Percentiles rank a stretch among this genome's conserved stretches.
These are phyloP conservation scores for Venustaconcha ellipsiformis DNA, from an alignment of 1,140 invertebrate species.

Conservation along the genomic window DNA sequence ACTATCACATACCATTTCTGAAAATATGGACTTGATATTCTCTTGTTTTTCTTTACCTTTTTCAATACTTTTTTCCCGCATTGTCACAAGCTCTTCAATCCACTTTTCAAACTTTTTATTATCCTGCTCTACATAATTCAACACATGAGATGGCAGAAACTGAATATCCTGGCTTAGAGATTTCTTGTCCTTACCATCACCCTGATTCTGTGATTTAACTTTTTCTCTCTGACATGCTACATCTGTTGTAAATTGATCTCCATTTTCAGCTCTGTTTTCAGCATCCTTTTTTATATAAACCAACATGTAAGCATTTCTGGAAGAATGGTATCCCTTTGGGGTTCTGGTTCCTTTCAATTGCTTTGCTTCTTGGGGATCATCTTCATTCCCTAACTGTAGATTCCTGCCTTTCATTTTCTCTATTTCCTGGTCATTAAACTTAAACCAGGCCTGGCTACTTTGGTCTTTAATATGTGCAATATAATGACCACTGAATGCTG, in stretches of 20 bases:
- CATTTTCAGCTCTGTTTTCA: constrained; percentile 3
- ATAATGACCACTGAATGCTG: constrained; percentile 81
- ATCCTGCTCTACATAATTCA: constrained; percentile 64
- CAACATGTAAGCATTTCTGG: constrained; percentile 77
- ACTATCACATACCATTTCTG: constrained; percentile 32
- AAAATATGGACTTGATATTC: constrained; percentile 51
- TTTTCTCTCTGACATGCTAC: background rate
- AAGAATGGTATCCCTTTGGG: constrained; percentile 67
- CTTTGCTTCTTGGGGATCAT: constrained; percentile 59
- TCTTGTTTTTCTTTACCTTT: constrained; percentile 67
- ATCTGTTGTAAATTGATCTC: background rate
- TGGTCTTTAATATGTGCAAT: constrained; percentile 76
- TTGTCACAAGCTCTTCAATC: constrained; percentile 59
- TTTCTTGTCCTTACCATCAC: background rate
- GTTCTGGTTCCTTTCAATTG: constrained; percentile 50
- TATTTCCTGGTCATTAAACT: constrained; percentile 80
- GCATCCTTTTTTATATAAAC: constrained; percentile 70
- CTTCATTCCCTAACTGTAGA: constrained; percentile 71
- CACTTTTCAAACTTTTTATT: constrained; percentile 70
- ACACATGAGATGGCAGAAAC: constrained; percentile 45
- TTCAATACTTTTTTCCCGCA: constrained; percentile 70
- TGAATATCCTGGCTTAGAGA: constrained; percentile 4
- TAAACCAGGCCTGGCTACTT: constrained; percentile 74
- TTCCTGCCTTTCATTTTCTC: constrained; percentile 75
- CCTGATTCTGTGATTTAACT: constrained; percentile 3